Evolutionary conservation across 2,797 vertebrate species (phyloP).

Genomic region (Sternarchorhynchus goeldii): DNA sequence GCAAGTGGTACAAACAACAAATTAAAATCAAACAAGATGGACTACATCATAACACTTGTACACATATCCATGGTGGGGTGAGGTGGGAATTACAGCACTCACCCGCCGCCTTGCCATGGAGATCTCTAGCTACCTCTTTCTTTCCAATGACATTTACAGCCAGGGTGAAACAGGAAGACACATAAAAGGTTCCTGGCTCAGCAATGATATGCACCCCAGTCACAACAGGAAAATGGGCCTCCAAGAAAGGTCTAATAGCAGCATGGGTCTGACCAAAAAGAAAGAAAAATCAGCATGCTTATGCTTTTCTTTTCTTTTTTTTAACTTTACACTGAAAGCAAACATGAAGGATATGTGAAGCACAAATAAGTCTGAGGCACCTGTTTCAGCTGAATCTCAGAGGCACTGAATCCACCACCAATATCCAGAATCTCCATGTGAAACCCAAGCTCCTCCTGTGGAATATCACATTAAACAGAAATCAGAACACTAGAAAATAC

Average conservation of each 20-base stretch:
- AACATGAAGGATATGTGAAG: background rate
- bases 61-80: background rate
- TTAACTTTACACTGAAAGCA: background rate
- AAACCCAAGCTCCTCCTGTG: conserved; percentile 90
- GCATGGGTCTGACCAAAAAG: conserved; percentile 79
- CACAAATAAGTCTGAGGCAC: conserved; percentile 62
- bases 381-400: conserved; percentile 90
- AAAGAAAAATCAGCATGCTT: background rate
- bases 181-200: conserved; percentile 91
- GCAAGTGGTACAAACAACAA: background rate
- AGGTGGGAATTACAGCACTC: conserved; percentile 22
- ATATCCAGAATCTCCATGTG: conserved; percentile 94
- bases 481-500: conserved; percentile 6
- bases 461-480: background rate
- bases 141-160: conserved; percentile 92
- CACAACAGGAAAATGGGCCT: conserved; percentile 88
- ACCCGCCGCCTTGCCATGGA: conserved; percentile 82
- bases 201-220: conserved; percentile 90
- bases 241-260: conserved; percentile 85
- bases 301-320: background rate
- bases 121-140: conserved; percentile 80
- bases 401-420: conserved; percentile 91
- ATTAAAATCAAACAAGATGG: background rate
- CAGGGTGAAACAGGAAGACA: conserved; percentile 92
- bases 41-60: background rate